Evolutionary conservation across 2,797 vertebrate species (phyloP).

Genomic region (Pangasius krempfi): DNA sequence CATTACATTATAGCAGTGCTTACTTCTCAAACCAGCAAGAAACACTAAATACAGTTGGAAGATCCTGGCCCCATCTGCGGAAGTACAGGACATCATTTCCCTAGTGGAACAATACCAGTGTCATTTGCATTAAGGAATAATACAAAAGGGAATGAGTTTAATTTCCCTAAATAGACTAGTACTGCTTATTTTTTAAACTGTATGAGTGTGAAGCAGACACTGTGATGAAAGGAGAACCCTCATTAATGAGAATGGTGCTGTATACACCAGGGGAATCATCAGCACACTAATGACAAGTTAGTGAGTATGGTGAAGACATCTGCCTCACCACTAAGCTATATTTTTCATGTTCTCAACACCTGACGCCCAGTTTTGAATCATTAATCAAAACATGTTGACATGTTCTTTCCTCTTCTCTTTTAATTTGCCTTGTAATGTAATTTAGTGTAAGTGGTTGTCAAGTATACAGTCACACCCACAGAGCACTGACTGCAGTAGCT

Average conservation of each 20-base stretch:
- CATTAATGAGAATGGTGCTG: conserved; percentile 13
- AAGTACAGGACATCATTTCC: background rate
- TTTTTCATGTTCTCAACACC: background rate
- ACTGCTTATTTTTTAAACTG: conserved; percentile 4
- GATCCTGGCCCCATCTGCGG: background rate
- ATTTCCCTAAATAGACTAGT: conserved; percentile 13
- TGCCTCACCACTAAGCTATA: background rate
- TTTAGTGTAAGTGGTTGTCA: conserved; percentile 54
- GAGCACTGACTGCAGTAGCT: conserved; percentile 64
- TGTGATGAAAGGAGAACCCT: conserved; percentile 17
- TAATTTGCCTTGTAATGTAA: background rate
- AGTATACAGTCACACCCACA: conserved; percentile 58
- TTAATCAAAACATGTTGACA: conserved; percentile 15
- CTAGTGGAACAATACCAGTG: background rate
- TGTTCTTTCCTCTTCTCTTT: conserved; percentile 1
- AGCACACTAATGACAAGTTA: conserved; percentile 2
- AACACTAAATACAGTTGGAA: background rate
- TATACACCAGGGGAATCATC: background rate
- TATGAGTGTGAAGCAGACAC: conserved; percentile 3
- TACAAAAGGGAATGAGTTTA: conserved; percentile 7
- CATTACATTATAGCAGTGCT: background rate
- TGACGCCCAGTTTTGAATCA: background rate
- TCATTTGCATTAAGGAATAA: background rate
- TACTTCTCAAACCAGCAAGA: background rate
- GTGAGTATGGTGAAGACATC: conserved; percentile 19